A percentile compares a stretch with the other conserved stretches of the same genome.
phyloP scores from a whole-genome alignment of 1,140 invertebrate genomes.

The Antheraea pernyi region DNA sequence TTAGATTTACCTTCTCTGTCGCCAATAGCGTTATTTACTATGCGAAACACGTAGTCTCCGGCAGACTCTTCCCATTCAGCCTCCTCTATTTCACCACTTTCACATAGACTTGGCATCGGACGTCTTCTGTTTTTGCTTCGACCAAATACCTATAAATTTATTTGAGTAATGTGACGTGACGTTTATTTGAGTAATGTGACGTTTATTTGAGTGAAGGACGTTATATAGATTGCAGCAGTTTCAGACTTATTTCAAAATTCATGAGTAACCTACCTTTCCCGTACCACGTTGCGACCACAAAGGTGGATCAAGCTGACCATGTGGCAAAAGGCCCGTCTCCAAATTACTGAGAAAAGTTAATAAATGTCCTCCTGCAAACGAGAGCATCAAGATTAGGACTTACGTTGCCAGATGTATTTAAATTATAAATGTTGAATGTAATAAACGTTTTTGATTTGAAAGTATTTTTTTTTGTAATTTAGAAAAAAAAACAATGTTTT shows the following conservation, averaged over 20 bases:
- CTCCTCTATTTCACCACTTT: slow-evolving; percentile 78
- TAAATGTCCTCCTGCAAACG: slow-evolving; percentile 86
- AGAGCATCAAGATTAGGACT: not conserved
- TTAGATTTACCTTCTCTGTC: slow-evolving; percentile 84
- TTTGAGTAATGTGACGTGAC: not conserved
- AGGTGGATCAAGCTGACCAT: slow-evolving; percentile 95
- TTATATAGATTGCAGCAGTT: not conserved
- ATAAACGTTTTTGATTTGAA: too few species aligned
- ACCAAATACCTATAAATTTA: slow-evolving; percentile 82
- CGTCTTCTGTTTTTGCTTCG: slow-evolving; percentile 83
- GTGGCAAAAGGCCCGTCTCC: slow-evolving; percentile 93
- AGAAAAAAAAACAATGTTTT: too few species aligned
- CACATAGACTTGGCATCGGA: slow-evolving; percentile 81
- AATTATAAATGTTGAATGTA: too few species aligned
- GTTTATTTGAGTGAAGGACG: too few species aligned
- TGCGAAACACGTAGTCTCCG: slow-evolving; percentile 94
- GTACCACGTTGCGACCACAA: slow-evolving; percentile 93
- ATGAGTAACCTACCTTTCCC: slow-evolving; percentile 80
- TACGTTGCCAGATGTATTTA: too few species aligned
- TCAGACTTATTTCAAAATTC: not conserved
- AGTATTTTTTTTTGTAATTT: too few species aligned
- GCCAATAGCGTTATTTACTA: slow-evolving; percentile 87
- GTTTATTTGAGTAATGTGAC: too few species aligned
- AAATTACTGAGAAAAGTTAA: slow-evolving; percentile 94
- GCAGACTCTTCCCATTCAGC: slow-evolving; percentile 67